A percentile compares a stretch with the other conserved stretches of the same genome.
Evolutionary conservation across 1,140 invertebrate genomes (phyloP).

Genomic region (Neodiprion lecontei): DNA sequence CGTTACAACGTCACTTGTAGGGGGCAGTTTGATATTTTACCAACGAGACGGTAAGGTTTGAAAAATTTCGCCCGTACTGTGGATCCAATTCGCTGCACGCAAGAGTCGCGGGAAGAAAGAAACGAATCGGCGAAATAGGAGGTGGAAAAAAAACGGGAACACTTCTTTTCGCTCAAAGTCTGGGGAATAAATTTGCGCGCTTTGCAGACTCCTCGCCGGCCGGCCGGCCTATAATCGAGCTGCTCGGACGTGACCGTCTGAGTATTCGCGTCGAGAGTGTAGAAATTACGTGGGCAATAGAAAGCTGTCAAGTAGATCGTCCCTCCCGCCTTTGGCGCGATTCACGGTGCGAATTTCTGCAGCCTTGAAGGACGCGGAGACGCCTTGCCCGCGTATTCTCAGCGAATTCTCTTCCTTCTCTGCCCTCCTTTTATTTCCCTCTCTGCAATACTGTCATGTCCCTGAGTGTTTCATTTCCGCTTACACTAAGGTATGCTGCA

Average conservation of each 20-base stretch:
- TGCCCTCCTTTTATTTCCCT: not conserved
- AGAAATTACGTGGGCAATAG: not conserved
- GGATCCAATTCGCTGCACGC: too few relatives aligned
- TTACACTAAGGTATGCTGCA: not conserved
- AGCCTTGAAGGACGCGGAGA: not conserved
- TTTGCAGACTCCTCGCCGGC: too few relatives aligned
- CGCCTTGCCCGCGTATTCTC: not conserved
- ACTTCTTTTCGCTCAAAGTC: too few relatives aligned
- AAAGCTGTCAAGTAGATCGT: slow-evolving; percentile 7
- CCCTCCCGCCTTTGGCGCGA: not conserved
- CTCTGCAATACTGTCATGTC: not conserved
- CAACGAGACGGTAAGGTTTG: too few relatives aligned
- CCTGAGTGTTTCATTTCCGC: not conserved
- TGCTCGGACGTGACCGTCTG: not conserved
- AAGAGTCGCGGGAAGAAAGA: too few relatives aligned
- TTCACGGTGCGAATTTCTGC: not conserved
- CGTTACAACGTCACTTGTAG: too few relatives aligned
- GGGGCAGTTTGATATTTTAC: too few relatives aligned
- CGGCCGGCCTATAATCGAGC: not conserved
- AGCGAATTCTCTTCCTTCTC: not conserved
- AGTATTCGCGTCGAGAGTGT: not conserved
- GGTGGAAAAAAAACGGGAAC: too few relatives aligned
- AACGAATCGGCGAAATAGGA: too few relatives aligned
- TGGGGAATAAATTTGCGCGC: too few relatives aligned
- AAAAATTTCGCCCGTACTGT: too few relatives aligned